A percentile compares a stretch with the other conserved stretches of the same genome.
phyloP scores from a whole-genome alignment of 2,113 vertebrate species.

The Macaca mulatta region DNA sequence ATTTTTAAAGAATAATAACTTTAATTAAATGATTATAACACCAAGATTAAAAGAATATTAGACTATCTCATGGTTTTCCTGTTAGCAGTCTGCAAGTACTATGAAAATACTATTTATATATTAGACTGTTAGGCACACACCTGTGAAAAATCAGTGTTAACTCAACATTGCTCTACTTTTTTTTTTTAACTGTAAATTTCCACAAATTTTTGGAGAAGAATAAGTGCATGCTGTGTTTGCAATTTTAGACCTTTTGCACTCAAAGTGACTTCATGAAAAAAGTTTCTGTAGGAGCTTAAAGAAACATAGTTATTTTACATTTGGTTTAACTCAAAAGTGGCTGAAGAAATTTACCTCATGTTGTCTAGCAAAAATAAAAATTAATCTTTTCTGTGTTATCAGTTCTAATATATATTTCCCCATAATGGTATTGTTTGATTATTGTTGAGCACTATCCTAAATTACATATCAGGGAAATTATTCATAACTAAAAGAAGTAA shows the following conservation, averaged over 20 bases:
- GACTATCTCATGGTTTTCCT: background rate
- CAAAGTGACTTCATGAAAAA: background rate
- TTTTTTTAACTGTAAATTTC: background rate
- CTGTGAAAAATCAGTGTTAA: background rate
- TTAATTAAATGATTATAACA: background rate
- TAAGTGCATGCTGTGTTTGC: background rate
- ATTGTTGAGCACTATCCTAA: background rate
- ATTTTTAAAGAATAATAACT: background rate
- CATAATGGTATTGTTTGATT: background rate
- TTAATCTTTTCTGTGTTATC: background rate
- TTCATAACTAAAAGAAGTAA: background rate
- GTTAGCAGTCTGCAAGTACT: background rate
- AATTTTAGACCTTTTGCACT: conserved; percentile 37
- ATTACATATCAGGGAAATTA: background rate
- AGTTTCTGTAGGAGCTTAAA: background rate
- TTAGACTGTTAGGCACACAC: background rate
- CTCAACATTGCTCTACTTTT: background rate
- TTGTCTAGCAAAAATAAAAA: background rate
- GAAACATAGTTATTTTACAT: conserved; percentile 49
- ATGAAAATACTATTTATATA: background rate
- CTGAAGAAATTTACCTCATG: background rate
- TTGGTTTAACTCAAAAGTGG: conserved; percentile 36
- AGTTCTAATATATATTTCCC: background rate
- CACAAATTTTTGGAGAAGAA: background rate
- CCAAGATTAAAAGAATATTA: background rate